phyloP scores from a whole-genome alignment of 2,888 invertebrate genomes.

The Chrysolina americana region DNA sequence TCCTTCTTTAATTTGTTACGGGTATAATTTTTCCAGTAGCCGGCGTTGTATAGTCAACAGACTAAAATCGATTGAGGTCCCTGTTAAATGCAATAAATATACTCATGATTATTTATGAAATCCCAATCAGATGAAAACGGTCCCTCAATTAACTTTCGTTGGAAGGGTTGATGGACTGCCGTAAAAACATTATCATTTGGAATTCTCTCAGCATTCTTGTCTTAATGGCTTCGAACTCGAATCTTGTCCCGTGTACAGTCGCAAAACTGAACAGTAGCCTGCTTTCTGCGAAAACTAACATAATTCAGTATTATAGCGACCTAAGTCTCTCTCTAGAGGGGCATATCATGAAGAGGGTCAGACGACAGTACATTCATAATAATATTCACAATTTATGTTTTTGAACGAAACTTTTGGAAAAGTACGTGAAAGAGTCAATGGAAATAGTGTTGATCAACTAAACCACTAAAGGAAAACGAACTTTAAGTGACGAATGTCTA shows the following conservation, averaged over 20 bases:
- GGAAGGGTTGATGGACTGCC: background rate
- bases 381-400: background rate
- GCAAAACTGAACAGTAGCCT: background rate
- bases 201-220: background rate
- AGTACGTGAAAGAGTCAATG: too few relatives aligned
- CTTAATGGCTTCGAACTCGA: background rate
- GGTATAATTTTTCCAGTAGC: too few relatives aligned
- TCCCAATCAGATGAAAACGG: background rate
- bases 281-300: background rate
- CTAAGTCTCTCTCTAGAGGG: background rate
- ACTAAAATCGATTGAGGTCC: background rate
- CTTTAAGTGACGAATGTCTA: too few relatives aligned
- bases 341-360: background rate
- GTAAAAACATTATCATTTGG: background rate
- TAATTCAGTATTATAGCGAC: conserved; percentile 3
- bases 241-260: background rate
- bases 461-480: too few relatives aligned
- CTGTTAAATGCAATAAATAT: background rate
- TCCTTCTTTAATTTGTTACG: too few relatives aligned
- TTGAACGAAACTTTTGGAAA: too few relatives aligned
- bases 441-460: too few relatives aligned
- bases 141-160: background rate
- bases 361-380: background rate
- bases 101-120: background rate
- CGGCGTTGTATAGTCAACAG: too few relatives aligned